phyloP scores from a whole-genome alignment of 2,888 invertebrate species.

The Endomychus coccineus region DNA sequence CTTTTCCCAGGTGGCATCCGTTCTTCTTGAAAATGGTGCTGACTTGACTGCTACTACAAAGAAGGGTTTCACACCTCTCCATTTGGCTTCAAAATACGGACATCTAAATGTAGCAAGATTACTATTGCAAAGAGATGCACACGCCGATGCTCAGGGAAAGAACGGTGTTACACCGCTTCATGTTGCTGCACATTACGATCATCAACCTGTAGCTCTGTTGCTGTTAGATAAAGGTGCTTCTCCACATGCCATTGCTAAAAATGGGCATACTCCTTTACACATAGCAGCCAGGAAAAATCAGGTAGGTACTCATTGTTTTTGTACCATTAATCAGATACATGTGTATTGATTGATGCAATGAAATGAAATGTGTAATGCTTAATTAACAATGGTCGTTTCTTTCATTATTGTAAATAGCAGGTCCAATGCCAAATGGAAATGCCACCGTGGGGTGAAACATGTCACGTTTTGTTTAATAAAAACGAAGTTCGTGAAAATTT shows the following conservation, averaged over 20 bases:
- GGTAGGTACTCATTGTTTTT: slow-evolving; percentile 37
- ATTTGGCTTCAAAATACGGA: slow-evolving; percentile 97
- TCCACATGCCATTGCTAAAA: slow-evolving; percentile 90
- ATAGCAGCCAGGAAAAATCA: slow-evolving; percentile 98
- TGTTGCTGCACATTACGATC: slow-evolving; percentile 95
- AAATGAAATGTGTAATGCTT: no score
- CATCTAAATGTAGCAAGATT: slow-evolving; percentile 82
- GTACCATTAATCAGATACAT: no score
- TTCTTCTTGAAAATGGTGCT: slow-evolving; percentile 86
- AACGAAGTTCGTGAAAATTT: no score
- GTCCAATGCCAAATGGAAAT: no score
- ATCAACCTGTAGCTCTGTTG: slow-evolving; percentile 81
- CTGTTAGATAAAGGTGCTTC: slow-evolving; percentile 90
- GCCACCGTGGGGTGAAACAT: no score
- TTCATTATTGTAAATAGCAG: no score
- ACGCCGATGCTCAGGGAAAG: slow-evolving; percentile 79
- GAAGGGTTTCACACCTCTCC: slow-evolving; percentile 94
- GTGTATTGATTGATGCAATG: no score
- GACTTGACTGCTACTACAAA: slow-evolving; percentile 87
- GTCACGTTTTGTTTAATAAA: no score
- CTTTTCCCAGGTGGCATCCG: slow-evolving; percentile 62
- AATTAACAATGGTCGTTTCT: no score
- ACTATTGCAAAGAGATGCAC: slow-evolving; percentile 79
- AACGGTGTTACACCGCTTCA: slow-evolving; percentile 94
- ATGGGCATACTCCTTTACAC: slow-evolving; percentile 96